Evolutionary conservation across 2,888 invertebrate genomes (phyloP).

Genomic region (Endomychus coccineus): DNA sequence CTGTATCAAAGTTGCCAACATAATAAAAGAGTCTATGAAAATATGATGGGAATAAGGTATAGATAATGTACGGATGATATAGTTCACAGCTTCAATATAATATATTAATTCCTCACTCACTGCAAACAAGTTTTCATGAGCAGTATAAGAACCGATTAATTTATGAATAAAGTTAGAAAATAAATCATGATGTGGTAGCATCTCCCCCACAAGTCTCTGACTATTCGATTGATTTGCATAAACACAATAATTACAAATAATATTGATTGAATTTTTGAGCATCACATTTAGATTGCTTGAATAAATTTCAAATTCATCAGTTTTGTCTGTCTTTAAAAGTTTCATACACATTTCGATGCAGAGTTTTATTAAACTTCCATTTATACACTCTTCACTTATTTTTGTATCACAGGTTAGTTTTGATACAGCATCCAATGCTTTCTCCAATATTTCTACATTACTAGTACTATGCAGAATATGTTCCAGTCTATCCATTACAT

Average conservation of each 20-base stretch:
- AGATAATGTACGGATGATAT: conserved; percentile 26
- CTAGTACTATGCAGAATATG: conserved; percentile 71
- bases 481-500: conserved; percentile 53
- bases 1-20: conserved; percentile 23
- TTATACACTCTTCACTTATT: conserved; percentile 23
- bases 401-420: conserved; percentile 30
- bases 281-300: conserved; percentile 23
- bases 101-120: conserved; percentile 28
- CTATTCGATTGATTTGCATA: conserved; percentile 20
- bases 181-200: conserved; percentile 18
- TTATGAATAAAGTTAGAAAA: conserved; percentile 23
- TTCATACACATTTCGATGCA: conserved; percentile 27
- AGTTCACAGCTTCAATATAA: conserved; percentile 29
- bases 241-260: conserved; percentile 30
- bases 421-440: conserved; percentile 51
- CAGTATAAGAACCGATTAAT: conserved; percentile 26
- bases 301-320: conserved; percentile 26
- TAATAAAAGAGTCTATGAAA: conserved; percentile 25
- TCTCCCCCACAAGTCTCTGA: conserved; percentile 11
- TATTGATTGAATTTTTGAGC: conserved; percentile 29
- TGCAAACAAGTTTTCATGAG: conserved; percentile 30
- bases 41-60: conserved; percentile 24
- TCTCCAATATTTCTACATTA: conserved; percentile 52
- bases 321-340: conserved; percentile 19
- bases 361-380: conserved; percentile 22